Evolutionary conservation across 2,797 vertebrate genomes (phyloP), one percentile per base, ranked within the genome.

Genomic region (Centropyge bicolor): DNA sequence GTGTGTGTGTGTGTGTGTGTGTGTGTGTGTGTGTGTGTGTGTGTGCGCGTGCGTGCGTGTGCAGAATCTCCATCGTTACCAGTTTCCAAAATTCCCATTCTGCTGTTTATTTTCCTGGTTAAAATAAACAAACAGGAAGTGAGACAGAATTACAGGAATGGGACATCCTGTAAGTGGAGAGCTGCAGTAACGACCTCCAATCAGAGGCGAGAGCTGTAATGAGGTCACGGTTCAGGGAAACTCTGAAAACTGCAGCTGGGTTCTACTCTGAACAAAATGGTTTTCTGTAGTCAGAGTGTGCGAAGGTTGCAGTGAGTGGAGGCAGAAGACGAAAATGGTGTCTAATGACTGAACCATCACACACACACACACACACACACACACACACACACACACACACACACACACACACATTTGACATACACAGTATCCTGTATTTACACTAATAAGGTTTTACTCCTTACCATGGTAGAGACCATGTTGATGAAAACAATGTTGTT

Each of bases 61-160:
- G 36, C 40, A 12, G 11, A 24, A 70, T 76, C 57, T 66, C 70
- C 62, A 57, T 80, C 31, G 36, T 19, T 79, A 81, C 64, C 40
- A 45, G 12, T 65, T 76, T 62, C 12, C 12, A 54, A 9, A 74
- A 36, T 36, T 51, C 60, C 17, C 43, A 70, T 78, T 60, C 40
- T 9, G 36, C 8, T 86, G 67, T 83, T 83, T 84, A 51, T 84
- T 80, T 83, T 62, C 46, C 66, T n/a, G 20, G 43, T 52, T 80
- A 35, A 61, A 61, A 78, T 49, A 83, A 86, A 87, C 36, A 87
- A 89, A 80, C 57, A 84, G 88, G 67, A 86, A 73, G 76, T 63
- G 36, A 79, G 66, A 74, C 81, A 84, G 71, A 84, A 83, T 80
- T 27, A 52, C 80, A 78, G 76, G 71, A 87, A 82, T 74, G 56